Evolutionary conservation across 2,797 vertebrate genomes (phyloP), one percentile per base, ranked within the genome.

Genomic region (Gadopsis marmoratus): DNA sequence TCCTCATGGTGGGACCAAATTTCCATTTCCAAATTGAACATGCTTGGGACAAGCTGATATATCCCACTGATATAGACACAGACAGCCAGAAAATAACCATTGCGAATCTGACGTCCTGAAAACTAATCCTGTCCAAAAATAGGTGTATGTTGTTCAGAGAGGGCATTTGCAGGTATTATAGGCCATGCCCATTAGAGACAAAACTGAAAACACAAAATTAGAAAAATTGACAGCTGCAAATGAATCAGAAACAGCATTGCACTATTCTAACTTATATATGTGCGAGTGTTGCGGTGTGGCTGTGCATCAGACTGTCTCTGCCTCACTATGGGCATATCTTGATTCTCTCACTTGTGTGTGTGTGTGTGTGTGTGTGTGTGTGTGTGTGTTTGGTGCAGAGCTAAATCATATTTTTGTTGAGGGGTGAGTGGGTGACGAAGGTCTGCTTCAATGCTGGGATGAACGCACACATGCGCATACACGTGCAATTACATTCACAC

Each of bases 391-490:
- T 84, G 75, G 79, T 81, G 86, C 83, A 85, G 80, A 77, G 68
- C 78, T 86, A 85, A 86, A 82, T 87, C 66, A 74, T 81, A 74
- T 86, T 86, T 88, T 81, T 84, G 54, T 78, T 67, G 72, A 71
- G 79, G 68, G 71, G 78, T 76, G 86, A 88, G 75, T 82, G 74
- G 78, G 88, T 85, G 90, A 84, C 67, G 65, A 70, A 74, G 53
- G 83, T 88, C 74, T 88, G 77, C 31, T 53, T 83, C 78, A 83
- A 64, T 45, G 72, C 50, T 1, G 4, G 45, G 47, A 68, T 71
- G 68, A 41, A 58, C 41, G 2, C 43, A 62, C 35, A 31, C 54
- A 71, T 4, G 1, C 59, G 4, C 47, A 53, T 7, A 11, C n/a
- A 12, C 33, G 26, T 23, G 9, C 58, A 58, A 23, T 23, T 0